Base-by-base conservation (phyloP, 2,888 invertebrate species). In the Epicampocera succincta region DNA sequence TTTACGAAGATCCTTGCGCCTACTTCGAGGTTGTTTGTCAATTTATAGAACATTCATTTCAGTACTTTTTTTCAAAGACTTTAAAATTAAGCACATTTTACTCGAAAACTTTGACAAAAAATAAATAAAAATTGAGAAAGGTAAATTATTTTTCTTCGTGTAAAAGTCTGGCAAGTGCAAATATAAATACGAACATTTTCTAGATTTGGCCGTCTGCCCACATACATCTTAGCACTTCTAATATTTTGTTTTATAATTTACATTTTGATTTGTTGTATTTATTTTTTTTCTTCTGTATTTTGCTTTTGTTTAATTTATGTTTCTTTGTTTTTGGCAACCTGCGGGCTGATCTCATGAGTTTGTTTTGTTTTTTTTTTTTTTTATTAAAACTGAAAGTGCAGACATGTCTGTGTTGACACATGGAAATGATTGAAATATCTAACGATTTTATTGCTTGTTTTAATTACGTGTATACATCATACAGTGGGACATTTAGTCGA, bases 191-290 rank as follows among this genome's bases (percentile, higher is more conserved):
- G n/a, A n/a, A n/a, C n/a, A n/a, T n/a, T 46, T 72, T 42, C 46
- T 11, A 9, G 15, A 2, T 77, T 81, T 81, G 80, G 76, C 80
- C 15, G n/a, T 2, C 54, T 77, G 81, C 73, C 81, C 73, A 73
- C 61, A 56, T 50, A 60, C 61, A 56, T 50, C 52, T 60, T 79
- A 73, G 56, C 68, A 25, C 13, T 76, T 52, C 21, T 38, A 54
- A 44, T 15, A 8, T 48, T 15, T 9, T n/a, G n/a, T 56, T 52
- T 52, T 42, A 42, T 58, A 71, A 40, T 56, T 63, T 13, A 52
- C n/a, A 21, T 21, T 12, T 54, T 9, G 29, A n/a, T 17, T 56
- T 33, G 2, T 19, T 15, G 44, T 50, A 3, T 33, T 38, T 6
- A 5, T 66, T 42, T 66, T 42, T 65, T 25, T 63, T 69, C 46